Conservation (phyloP, 1,140 invertebrate genomes). For the Ceratina australensis region DNA sequence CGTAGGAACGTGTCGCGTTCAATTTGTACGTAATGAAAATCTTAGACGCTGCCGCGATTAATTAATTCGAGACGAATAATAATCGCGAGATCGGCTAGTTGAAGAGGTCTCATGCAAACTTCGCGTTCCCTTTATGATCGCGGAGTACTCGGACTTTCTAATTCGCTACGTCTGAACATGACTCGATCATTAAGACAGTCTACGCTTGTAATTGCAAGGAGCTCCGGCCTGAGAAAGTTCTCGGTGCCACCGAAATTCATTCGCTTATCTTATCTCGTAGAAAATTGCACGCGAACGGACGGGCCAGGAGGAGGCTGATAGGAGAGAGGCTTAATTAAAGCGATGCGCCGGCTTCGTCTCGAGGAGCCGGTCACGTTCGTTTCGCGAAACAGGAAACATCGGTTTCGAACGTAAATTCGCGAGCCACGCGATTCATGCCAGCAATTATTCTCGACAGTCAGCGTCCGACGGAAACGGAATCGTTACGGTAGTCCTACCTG, state of each 20-base stretch:
- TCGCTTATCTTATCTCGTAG: slow-evolving; percentile 42
- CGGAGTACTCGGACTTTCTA: not conserved
- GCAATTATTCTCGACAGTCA: not conserved
- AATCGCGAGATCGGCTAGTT: too few species aligned
- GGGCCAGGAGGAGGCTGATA: slow-evolving; percentile 24
- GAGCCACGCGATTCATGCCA: not conserved
- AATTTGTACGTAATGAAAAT: too few species aligned
- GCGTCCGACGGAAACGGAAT: too few species aligned
- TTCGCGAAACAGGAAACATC: slow-evolving; percentile 30
- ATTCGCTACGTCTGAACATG: not conserved
- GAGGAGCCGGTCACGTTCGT: slow-evolving; percentile 14
- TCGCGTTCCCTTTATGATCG: too few species aligned
- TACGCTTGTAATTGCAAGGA: slow-evolving; percentile 25
- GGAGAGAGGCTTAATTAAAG: slow-evolving; percentile 53
- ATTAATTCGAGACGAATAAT: too few species aligned
- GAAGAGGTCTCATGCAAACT: too few species aligned
- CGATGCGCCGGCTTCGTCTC: slow-evolving; percentile 19
- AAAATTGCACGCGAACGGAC: slow-evolving; percentile 46
- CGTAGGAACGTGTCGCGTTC: too few species aligned
- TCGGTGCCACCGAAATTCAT: slow-evolving; percentile 39
- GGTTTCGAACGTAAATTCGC: slow-evolving; percentile 1
- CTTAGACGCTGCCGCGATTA: too few species aligned
- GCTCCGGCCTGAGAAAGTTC: slow-evolving; percentile 23
- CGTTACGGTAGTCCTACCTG: too few species aligned
- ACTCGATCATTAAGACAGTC: slow-evolving; percentile 15